Evolutionary conservation across 2,888 invertebrate species (phyloP).

Genomic region (Mythimna albipuncta): DNA sequence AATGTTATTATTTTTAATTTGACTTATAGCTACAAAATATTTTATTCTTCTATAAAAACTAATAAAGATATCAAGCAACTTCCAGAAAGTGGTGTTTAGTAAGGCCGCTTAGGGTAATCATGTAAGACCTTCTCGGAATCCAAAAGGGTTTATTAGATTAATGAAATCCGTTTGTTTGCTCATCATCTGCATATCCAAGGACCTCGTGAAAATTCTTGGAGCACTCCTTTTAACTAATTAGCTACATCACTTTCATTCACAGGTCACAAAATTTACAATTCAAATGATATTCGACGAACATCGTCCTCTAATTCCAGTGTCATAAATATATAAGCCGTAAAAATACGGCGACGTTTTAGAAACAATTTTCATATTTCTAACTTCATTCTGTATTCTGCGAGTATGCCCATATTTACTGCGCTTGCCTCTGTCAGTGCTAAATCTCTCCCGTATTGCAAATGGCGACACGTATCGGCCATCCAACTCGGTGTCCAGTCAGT

Average conservation of each 20-base stretch:
- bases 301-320: constrained; percentile 44
- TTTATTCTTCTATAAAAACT: not conserved
- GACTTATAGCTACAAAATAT: not conserved
- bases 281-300: constrained; percentile 50
- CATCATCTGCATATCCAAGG: constrained; percentile 8
- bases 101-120: not conserved
- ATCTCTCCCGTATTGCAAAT: constrained; percentile 60
- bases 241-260: constrained; percentile 50
- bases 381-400: constrained; percentile 60
- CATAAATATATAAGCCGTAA: constrained; percentile 60
- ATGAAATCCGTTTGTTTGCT: constrained; percentile 25
- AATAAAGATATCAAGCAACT: not conserved
- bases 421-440: constrained; percentile 60
- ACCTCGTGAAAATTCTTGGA: constrained; percentile 22
- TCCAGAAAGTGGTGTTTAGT: not conserved
- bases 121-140: not conserved
- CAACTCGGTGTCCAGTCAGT: constrained; percentile 56
- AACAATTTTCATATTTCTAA: constrained; percentile 65
- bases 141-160: constrained; percentile 31
- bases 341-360: constrained; percentile 53
- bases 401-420: constrained; percentile 60
- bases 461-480: constrained; percentile 59
- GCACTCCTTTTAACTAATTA: constrained; percentile 48
- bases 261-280: constrained; percentile 56
- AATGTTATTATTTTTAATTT: not conserved